These are phyloP conservation scores for Tridacna gigas DNA, from an alignment of 2,888 invertebrate genomes.

Conservation along the genomic window DNA sequence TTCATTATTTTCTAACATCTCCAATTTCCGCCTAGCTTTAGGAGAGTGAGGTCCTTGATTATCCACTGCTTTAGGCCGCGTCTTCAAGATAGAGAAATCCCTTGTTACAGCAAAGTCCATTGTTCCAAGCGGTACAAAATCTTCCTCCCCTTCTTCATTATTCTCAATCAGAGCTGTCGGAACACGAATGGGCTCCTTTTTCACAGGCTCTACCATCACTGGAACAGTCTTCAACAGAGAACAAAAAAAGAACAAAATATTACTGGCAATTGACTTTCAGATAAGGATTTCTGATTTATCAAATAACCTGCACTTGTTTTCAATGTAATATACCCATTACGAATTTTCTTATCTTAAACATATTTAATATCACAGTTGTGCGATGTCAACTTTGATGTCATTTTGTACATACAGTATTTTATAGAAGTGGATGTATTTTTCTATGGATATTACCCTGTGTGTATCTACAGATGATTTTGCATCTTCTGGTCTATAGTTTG, in stretches of 20 bases:
- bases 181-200: constrained; percentile 69
- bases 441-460: too few species aligned
- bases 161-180: constrained; percentile 74
- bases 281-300: neutral
- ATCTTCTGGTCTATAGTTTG: too few species aligned
- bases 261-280: too few species aligned
- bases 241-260: neutral
- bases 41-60: constrained; percentile 69
- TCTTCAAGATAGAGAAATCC: constrained; percentile 75
- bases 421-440: too few species aligned
- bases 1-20: constrained; percentile 62
- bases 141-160: constrained; percentile 67
- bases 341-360: too few species aligned
- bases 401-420: too few species aligned
- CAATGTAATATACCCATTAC: too few species aligned
- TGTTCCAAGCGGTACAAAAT: constrained; percentile 62
- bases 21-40: constrained; percentile 73
- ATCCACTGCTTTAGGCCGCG: constrained; percentile 58
- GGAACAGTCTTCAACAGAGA: neutral
- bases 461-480: too few species aligned
- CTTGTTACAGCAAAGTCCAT: constrained; percentile 81
- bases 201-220: constrained; percentile 69
- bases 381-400: too few species aligned
- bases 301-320: neutral
- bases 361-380: too few species aligned